phyloP scores from a whole-genome alignment of 2,888 invertebrate species.

The Nomada fucata region DNA sequence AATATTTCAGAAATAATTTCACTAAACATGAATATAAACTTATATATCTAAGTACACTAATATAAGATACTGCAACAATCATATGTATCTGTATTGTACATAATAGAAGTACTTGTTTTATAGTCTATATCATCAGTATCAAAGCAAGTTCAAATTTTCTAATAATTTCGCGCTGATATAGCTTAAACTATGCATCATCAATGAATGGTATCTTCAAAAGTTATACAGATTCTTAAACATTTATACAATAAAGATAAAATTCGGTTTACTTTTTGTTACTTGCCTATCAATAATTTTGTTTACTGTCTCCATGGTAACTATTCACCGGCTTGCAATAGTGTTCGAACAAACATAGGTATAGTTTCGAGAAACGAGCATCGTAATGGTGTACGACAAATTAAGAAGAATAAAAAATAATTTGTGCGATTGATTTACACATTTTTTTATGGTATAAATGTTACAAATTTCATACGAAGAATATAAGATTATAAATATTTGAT shows the following conservation, averaged over 20 bases:
- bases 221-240: not conserved
- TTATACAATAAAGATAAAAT: not conserved
- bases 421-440: not conserved
- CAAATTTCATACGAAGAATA: too few relatives aligned
- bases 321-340: slow-evolving; percentile 7
- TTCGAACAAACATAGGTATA: not conserved
- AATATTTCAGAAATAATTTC: not conserved
- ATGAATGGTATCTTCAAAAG: not conserved
- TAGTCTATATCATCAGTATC: not conserved
- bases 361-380: not conserved
- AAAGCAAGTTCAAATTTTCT: not conserved
- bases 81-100: not conserved
- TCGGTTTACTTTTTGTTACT: slow-evolving; percentile 1
- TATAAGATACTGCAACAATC: not conserved
- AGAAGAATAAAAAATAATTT: not conserved
- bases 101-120: not conserved
- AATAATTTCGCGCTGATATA: not conserved
- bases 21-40: not conserved
- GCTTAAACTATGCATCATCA: too few relatives aligned
- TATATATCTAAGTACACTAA: not conserved
- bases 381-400: not conserved
- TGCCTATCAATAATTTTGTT: not conserved
- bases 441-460: not conserved
- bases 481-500: too few relatives aligned
- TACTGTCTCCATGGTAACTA: slow-evolving; percentile 35